Conservation (phyloP, 2,797 vertebrate species). For the Chloroceryle amazona region DNA sequence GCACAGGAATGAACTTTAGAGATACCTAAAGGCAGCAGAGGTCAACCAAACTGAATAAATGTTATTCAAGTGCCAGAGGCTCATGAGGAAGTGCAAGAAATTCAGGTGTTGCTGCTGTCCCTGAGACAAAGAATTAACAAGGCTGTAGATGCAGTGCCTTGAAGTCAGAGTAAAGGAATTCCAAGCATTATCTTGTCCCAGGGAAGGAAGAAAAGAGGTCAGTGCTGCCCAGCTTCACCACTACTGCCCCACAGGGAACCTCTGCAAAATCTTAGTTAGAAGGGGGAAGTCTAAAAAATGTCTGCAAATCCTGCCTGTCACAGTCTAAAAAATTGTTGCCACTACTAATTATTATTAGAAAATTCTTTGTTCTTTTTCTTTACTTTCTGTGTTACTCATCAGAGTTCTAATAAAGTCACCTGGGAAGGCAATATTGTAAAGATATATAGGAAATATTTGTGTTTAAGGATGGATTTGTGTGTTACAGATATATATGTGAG, state of each 20-base stretch:
- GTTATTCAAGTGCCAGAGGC: slow-evolving; percentile 29
- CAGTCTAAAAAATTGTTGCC: not conserved
- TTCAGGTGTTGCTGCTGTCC: not conserved
- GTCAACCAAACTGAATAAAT: slow-evolving; percentile 65
- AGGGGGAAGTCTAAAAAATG: not conserved
- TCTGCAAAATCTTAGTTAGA: not conserved
- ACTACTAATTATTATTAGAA: not conserved
- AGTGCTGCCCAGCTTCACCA: not conserved
- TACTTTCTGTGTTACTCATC: not conserved
- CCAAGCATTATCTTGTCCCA: not conserved
- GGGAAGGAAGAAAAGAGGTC: not conserved
- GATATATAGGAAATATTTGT: not conserved
- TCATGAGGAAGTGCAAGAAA: slow-evolving; percentile 18
- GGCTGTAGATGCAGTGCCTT: not conserved
- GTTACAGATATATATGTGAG: not conserved
- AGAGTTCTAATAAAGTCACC: not conserved
- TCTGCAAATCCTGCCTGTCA: not conserved
- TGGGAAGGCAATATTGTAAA: not conserved
- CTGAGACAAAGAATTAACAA: not conserved
- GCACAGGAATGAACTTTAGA: slow-evolving; percentile 66
- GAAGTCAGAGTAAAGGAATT: not conserved
- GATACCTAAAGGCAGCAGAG: slow-evolving; percentile 23
- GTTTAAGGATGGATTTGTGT: not conserved
- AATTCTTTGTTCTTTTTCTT: not conserved
- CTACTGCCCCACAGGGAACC: not conserved